Base-by-base conservation (phyloP, 2,113 vertebrate species). In the Pardalotus punctatus region DNA sequence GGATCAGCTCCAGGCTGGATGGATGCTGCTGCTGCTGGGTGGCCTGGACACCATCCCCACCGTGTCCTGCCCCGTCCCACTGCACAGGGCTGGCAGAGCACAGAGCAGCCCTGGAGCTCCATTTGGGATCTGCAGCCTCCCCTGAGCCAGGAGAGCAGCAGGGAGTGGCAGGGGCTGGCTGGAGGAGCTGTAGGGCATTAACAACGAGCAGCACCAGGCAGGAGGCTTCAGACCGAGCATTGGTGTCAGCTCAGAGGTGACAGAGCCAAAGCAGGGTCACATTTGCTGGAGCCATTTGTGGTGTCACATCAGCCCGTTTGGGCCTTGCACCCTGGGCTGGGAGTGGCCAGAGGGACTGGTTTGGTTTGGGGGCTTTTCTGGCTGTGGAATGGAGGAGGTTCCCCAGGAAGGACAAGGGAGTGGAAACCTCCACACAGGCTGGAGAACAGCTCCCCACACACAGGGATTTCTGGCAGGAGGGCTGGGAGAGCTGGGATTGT, bases 281-380 rank as follows among this genome's bases (percentile, higher is more conserved):
- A 17, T 50, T 36, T 79, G 51, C 76, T 71, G n/a, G 18, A 86
- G 45, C 19, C 33, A 18, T 35, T 29, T 69, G 15, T 24, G 36
- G 21, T 48, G 21, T 29, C 21, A 19, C 7, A 6, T 38, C 1
- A 3, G 53, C 22, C 10, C 13, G 3, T 5, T 47, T 0, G 1
- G 25, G 36, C 28, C 22, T 54, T 28, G 12, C 29, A 56, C 36
- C 28, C 35, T 53, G 48, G 16, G 27, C 42, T 67, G 42, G 17
- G 67, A 70, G 14, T 6, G 14, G 29, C 25, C 43, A 67, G 35
- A 91, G 35, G 42, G 43, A 33, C 23, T 35, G 50, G 19, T 51
- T 69, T 15, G 48, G 54, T 29, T 12, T 64, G 31, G 40, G 42
- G 61, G 16, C 29, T 61, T 56, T n/a, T 33, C 61, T 92, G 71